phyloP scores from a whole-genome alignment of 2,113 vertebrate genomes.

The Chiloscyllium plagiosum region DNA sequence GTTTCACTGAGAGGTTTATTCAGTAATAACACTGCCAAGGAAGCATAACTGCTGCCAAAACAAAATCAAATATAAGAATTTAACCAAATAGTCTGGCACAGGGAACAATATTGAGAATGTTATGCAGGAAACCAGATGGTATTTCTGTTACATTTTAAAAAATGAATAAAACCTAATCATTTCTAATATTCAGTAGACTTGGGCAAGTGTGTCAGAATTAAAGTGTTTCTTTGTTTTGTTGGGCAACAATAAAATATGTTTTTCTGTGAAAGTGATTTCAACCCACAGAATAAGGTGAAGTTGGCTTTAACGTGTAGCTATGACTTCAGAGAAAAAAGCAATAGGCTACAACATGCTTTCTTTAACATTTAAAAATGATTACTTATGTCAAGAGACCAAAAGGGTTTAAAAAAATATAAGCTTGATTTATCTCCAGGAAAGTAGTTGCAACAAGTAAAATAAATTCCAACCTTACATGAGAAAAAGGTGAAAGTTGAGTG shows the following conservation, averaged over 20 bases:
- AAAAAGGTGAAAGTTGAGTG: not conserved
- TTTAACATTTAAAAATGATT: not conserved
- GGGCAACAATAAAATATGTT: not conserved
- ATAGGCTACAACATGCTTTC: not conserved
- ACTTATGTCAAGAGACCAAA: not conserved
- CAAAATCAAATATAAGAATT: conserved; percentile 26
- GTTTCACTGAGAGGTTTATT: not conserved
- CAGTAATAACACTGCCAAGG: not conserved
- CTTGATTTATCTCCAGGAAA: not conserved
- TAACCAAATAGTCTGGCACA: conserved; percentile 22
- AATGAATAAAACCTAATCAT: not conserved
- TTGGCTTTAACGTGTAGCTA: not conserved
- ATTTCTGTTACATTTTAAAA: not conserved
- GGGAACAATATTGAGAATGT: not conserved
- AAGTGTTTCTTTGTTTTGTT: not conserved
- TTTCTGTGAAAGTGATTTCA: not conserved
- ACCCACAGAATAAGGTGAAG: not conserved
- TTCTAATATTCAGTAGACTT: not conserved
- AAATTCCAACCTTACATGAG: not conserved
- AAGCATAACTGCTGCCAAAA: conserved; percentile 18
- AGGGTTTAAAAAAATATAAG: not conserved
- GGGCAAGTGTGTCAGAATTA: not conserved
- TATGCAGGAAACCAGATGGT: conserved; percentile 25
- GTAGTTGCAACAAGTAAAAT: not conserved
- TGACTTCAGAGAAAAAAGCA: not conserved